phyloP scores from a whole-genome alignment of 2,888 invertebrate genomes.

The Lottia scabra region DNA sequence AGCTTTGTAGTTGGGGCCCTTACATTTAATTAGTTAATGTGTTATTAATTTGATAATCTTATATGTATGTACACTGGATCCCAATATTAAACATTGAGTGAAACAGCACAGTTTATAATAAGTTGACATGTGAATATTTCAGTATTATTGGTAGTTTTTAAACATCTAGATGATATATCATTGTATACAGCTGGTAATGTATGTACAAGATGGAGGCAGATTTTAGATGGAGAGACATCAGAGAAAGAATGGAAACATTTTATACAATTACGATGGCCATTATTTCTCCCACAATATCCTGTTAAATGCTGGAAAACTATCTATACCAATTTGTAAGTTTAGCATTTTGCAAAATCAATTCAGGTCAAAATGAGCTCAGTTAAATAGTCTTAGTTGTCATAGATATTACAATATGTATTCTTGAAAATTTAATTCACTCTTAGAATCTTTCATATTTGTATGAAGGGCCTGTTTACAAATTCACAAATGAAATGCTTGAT shows the following conservation, averaged over 20 bases:
- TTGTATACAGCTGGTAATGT: slow-evolving; percentile 90
- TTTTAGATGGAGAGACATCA: slow-evolving; percentile 83
- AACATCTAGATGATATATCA: slow-evolving; percentile 90
- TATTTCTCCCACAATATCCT: slow-evolving; percentile 81
- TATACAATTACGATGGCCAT: slow-evolving; percentile 85
- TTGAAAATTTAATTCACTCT: too few relatives aligned
- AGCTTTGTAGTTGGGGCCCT: too few relatives aligned
- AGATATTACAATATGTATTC: not conserved
- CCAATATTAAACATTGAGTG: too few relatives aligned
- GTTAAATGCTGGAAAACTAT: slow-evolving; percentile 85
- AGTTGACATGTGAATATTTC: slow-evolving; percentile 15
- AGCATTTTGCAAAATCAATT: too few relatives aligned
- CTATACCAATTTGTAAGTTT: slow-evolving; percentile 73
- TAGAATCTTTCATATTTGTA: too few relatives aligned
- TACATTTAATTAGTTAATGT: too few relatives aligned
- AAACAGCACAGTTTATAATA: too few relatives aligned
- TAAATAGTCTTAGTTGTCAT: slow-evolving; percentile 11
- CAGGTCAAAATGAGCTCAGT: not conserved
- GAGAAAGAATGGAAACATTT: slow-evolving; percentile 85
- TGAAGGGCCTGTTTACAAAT: not conserved
- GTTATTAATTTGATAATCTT: too few relatives aligned
- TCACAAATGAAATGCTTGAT: too few relatives aligned
- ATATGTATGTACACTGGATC: too few relatives aligned
- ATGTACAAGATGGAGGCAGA: slow-evolving; percentile 84
- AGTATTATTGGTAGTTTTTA: slow-evolving; percentile 86